Evolutionary conservation across 2,113 vertebrate genomes (phyloP).

Genomic region (Cyanoderma ruficeps): DNA sequence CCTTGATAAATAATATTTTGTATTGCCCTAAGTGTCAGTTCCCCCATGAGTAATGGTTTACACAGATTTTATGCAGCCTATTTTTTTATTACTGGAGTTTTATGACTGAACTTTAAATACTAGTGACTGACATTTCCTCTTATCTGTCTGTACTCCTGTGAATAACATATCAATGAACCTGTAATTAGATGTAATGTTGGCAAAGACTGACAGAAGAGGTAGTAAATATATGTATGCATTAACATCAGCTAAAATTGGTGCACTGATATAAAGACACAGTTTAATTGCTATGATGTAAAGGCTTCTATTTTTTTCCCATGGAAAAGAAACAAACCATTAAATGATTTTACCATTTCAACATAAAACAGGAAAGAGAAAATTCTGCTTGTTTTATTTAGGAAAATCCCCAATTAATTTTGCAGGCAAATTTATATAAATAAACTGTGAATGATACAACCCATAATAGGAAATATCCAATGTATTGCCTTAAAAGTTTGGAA

Average conservation of each 20-base stretch:
- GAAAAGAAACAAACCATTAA: background rate
- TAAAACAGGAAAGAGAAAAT: background rate
- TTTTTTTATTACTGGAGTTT: slow-evolving; percentile 38
- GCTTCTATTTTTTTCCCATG: background rate
- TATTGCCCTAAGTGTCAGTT: background rate
- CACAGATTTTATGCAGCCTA: slow-evolving; percentile 12
- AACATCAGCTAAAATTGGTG: background rate
- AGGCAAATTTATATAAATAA: slow-evolving; percentile 24
- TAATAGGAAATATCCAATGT: background rate
- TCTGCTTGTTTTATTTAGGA: background rate
- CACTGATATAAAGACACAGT: background rate
- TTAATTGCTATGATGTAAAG: slow-evolving; percentile 2
- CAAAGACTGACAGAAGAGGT: slow-evolving; percentile 28
- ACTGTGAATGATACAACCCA: background rate
- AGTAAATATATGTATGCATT: background rate
- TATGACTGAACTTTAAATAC: slow-evolving; percentile 61
- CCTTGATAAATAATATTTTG: slow-evolving; percentile 25
- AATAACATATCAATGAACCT: slow-evolving; percentile 22
- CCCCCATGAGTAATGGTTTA: slow-evolving; percentile 13
- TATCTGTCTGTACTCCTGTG: slow-evolving; percentile 19
- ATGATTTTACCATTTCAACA: background rate
- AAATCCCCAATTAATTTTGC: background rate
- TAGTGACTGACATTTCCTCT: slow-evolving; percentile 37
- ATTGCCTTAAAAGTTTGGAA: slow-evolving; percentile 35
- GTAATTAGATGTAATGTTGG: slow-evolving; percentile 24